A percentile compares a stretch with the other conserved stretches of the same genome.
These are phyloP conservation scores for Cottus gobio DNA, from an alignment of 2,113 vertebrate genomes.

Conservation along the genomic window DNA sequence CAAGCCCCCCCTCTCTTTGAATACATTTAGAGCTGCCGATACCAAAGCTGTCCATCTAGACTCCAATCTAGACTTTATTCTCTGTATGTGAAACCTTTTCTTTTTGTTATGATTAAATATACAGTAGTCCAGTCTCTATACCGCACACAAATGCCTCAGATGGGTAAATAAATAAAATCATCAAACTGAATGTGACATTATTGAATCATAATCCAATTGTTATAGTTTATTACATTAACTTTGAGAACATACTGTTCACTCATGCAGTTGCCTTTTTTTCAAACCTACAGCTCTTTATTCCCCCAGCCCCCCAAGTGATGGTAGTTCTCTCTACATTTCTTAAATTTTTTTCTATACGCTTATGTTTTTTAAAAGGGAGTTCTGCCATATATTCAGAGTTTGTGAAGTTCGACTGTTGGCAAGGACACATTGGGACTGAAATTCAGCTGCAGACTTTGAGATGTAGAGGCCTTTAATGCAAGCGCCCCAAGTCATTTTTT, in stretches of 20 bases:
- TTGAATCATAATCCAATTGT: neutral
- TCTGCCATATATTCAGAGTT: too few species aligned
- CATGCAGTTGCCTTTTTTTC: neutral
- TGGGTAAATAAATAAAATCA: neutral
- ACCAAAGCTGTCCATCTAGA: conserved; percentile 10
- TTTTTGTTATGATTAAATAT: conserved; percentile 14
- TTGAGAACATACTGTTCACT: neutral
- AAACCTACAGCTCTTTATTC: neutral
- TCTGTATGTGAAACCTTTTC: neutral
- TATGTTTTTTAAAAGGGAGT: neutral
- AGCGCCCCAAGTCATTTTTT: too few species aligned
- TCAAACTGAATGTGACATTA: neutral
- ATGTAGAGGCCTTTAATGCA: too few species aligned
- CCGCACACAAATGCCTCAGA: neutral
- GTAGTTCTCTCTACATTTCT: neutral
- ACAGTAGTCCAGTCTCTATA: neutral
- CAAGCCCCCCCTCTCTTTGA: neutral
- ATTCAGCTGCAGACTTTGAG: too few species aligned
- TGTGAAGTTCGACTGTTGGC: too few species aligned
- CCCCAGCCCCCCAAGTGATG: neutral
- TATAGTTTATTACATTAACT: neutral
- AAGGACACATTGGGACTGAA: too few species aligned
- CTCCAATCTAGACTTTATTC: conserved; percentile 30
- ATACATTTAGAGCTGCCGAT: neutral
- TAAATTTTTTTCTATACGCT: neutral